Evolutionary conservation across 2,113 vertebrate species (phyloP).

Genomic region (Macaca mulatta): DNA sequence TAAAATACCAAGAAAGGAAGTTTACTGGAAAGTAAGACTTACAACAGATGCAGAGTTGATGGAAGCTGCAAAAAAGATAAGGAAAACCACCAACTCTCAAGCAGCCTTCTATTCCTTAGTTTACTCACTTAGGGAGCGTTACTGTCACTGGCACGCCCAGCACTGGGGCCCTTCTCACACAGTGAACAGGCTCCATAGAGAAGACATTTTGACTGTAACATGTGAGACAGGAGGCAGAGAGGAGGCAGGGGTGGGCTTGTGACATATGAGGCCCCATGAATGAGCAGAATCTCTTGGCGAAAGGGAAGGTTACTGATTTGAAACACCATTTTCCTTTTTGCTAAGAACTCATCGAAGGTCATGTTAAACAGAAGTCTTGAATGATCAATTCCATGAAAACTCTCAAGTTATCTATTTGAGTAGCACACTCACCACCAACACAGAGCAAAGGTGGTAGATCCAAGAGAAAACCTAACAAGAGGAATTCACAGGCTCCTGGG

Average conservation of each 20-base stretch:
- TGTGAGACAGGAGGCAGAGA: neutral
- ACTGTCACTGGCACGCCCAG: neutral
- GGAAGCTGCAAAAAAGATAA: neutral
- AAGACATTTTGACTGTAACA: neutral
- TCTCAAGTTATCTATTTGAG: neutral
- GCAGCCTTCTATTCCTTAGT: neutral
- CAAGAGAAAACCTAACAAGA: neutral
- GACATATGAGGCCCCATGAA: neutral
- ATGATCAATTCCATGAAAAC: neutral
- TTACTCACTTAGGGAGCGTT: neutral
- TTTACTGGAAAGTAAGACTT: neutral
- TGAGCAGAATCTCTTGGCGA: neutral
- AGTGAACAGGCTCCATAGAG: neutral
- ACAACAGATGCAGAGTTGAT: neutral
- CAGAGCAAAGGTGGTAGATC: neutral
- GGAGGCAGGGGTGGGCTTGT: fast-evolving
- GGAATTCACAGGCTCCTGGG: neutral
- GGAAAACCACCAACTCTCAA: neutral
- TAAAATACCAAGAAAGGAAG: neutral
- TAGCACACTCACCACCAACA: neutral
- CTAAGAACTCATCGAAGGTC: neutral
- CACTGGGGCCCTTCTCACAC: fast-evolving
- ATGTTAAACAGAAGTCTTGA: neutral
- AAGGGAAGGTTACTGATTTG: neutral
- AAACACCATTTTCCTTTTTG: neutral